These are phyloP conservation scores for Bovichtus diacanthus DNA, from an alignment of 2,797 vertebrate genomes.

Conservation along the genomic window DNA sequence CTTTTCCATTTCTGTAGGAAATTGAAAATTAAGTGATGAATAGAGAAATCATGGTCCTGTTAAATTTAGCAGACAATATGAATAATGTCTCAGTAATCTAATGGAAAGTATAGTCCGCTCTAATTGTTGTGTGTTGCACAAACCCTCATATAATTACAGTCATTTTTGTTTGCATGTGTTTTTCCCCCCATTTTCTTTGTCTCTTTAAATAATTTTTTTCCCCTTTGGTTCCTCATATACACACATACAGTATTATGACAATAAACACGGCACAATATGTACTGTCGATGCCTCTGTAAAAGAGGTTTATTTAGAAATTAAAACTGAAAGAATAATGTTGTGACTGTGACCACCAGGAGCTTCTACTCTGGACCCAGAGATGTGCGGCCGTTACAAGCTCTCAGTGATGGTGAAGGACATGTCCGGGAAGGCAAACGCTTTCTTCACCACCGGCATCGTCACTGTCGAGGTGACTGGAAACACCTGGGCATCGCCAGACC, in stretches of 20 bases:
- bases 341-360: constrained; percentile 74
- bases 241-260: neutral
- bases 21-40: constrained; percentile 18
- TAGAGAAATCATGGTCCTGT: neutral
- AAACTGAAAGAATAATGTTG: neutral
- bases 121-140: neutral
- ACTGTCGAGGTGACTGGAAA: constrained; percentile 86
- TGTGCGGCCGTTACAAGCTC: constrained; percentile 85
- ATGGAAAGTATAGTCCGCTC: neutral
- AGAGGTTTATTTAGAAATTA: neutral
- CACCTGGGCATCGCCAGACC: constrained; percentile 84
- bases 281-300: neutral
- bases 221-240: neutral
- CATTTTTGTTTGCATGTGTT: neutral
- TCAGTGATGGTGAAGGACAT: constrained; percentile 89
- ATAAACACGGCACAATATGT: neutral
- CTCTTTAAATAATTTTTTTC: constrained; percentile 1
- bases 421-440: constrained; percentile 83
- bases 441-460: constrained; percentile 83
- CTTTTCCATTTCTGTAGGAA: constrained; percentile 14
- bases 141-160: neutral
- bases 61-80: neutral
- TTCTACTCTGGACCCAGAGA: constrained; percentile 81
- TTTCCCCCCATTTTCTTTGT: neutral
- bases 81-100: constrained; percentile 1